Base-by-base conservation (phyloP, 2,797 vertebrate genomes). In the Ceryle rudis region DNA sequence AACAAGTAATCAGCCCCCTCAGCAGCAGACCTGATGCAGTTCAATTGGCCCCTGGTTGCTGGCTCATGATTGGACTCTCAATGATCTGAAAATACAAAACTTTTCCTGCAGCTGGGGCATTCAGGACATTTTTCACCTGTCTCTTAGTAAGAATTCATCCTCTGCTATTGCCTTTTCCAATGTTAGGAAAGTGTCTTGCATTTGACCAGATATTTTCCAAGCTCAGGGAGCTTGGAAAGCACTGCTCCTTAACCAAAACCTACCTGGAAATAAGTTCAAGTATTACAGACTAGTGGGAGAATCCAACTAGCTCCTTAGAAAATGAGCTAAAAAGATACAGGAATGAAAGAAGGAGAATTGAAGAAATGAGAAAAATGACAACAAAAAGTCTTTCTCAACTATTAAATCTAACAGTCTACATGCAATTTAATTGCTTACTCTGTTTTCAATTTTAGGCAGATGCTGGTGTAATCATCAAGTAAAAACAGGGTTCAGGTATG, bases 401-500 rank as follows among this genome's bases (percentile, higher is more conserved):
- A 25, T 49, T 83, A 92, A 94, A 86, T 25, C 29, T 75, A 73
- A 67, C 81, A 81, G 75, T 69, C 79, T 73, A 81, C 25, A 66
- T 5, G 29, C 46, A 66, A 29, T 66, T 92, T 93, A 95, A 79
- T 81, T 88, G 82, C 86, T 84, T 49, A 66, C n/a, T 57, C 67
- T 74, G 69, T 71, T 69, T 93, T 46, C 71, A 89, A 65, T 44
- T 88, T 79, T 82, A 42, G 82, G 73, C 44, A 42, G 11, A 39
- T 42, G 33, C 69, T 83, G 71, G 62, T 95, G 78, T 89, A 84
- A 92, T 57, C 69, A 75, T 44, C 85, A 52, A 91, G 79, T 80
- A 41, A 86, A 95, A 95, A 96, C 94, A 98, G 92, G 55, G 92
- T 79, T 96, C 91, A 80, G 54, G 92, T 96, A 97, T 97, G 95